Evolutionary conservation across 2,888 invertebrate species (phyloP), one percentile per base, ranked within the genome.

Genomic region (Sinotaia quadrata): DNA sequence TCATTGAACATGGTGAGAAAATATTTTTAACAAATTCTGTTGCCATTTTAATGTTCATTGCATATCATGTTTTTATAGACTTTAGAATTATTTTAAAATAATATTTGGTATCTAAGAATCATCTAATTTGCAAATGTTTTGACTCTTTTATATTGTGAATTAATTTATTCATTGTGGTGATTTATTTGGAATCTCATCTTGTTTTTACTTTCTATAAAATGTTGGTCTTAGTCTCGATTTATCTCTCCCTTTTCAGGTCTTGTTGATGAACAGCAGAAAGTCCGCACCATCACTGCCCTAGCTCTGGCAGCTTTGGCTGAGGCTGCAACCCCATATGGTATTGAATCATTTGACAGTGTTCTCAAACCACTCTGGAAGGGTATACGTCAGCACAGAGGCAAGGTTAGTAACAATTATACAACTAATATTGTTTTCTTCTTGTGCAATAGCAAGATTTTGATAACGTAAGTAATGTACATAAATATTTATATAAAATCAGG

Each of bases 341-440:
- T 99, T 85, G 99, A 99, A 89, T 98, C 98, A 68, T 99, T 99
- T 88, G 99, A 99, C 90, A 98, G 97, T 0, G 99, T 99, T 0
- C 91, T 99, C 65, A 99, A 99, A 89, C 99, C 99, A 0, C 90
- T 99, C 37, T 99, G 99, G 99, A 98, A 98, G 89, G 98, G 98
- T 91, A 98, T 98, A 82, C 91, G 98, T 56, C 97, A 91, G 67
- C 92, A 92, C 85, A 88, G 92, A 83, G 92, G 92, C 79, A 92
- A 92, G 85, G 90, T 90, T 74, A 72, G 80, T 52, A 31, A 12
- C 2, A 18, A 31, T 27, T 18, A 18, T 24, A 18, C 21, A 52
- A 18, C 12, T 24, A 15, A 52, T 18, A 52, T 15, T 15, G 44
- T 41, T 41, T 12, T 41, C n/a, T 41, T 15, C n/a, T 41, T 41